These are phyloP conservation scores for Turritopsis dohrnii DNA, from an alignment of 30 jellyfish, hydroid and myxozoan species.

Conservation along the genomic window DNA sequence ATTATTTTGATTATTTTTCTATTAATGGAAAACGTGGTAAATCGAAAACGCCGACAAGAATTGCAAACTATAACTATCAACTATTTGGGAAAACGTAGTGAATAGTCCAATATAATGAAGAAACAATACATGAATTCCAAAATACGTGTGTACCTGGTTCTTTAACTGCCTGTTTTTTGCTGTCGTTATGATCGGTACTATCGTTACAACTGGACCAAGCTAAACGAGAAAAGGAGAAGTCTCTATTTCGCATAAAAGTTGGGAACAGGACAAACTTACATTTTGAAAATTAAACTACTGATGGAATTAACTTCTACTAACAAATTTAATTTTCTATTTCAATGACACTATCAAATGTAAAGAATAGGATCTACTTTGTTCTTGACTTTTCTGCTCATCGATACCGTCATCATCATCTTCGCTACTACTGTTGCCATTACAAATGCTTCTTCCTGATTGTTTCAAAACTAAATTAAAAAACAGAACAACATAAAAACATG, in stretches of 20 bases:
- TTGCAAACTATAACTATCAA: neutral
- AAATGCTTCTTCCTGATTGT: neutral
- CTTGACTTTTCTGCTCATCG: neutral
- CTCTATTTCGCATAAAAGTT: neutral
- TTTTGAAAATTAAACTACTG: neutral
- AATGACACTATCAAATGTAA: neutral
- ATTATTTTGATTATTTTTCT: no score
- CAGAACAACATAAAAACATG: neutral
- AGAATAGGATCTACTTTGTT: neutral
- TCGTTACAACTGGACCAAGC: neutral
- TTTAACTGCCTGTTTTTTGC: neutral
- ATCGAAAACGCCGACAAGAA: neutral
- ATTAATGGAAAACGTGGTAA: neutral
- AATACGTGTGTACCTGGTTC: neutral
- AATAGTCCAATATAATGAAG: neutral
- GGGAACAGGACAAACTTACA: neutral
- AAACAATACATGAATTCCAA: neutral
- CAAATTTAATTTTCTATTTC: neutral
- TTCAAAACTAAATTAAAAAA: neutral
- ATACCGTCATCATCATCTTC: neutral
- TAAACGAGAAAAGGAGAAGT: neutral
- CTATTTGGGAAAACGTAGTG: neutral
- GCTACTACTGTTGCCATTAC: neutral
- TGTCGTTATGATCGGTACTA: neutral
- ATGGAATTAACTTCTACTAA: neutral